Conservation (phyloP, 2,797 vertebrate genomes). For the Bovichtus variegatus region DNA sequence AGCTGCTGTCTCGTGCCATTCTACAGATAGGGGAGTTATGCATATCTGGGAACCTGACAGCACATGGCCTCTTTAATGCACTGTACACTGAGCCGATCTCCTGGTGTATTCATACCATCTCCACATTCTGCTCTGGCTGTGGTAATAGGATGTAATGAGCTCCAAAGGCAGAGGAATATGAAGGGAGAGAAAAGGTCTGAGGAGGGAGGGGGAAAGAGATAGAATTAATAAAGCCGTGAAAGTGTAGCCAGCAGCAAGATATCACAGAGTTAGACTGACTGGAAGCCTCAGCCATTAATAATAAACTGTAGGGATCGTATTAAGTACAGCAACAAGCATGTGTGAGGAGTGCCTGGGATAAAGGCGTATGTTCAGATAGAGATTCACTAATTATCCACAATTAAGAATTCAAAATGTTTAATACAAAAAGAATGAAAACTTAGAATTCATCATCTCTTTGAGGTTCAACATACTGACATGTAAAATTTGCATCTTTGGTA, state of each 20-base stretch:
- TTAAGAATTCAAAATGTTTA: neutral
- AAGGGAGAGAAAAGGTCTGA: constrained; percentile 10
- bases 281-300: constrained; percentile 40
- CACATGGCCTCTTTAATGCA: constrained; percentile 15
- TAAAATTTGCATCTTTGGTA: neutral
- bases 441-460: neutral
- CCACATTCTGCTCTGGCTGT: constrained; percentile 20
- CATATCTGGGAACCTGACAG: constrained; percentile 18
- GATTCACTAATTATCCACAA: constrained; percentile 1
- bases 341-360: neutral
- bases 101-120: constrained; percentile 32
- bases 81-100: neutral
- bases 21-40: constrained; percentile 15
- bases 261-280: constrained; percentile 33
- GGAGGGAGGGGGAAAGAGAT: constrained; percentile 4
- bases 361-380: neutral
- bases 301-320: constrained; percentile 18
- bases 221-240: constrained; percentile 51
- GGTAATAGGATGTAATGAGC: constrained; percentile 58
- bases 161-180: constrained; percentile 31
- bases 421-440: neutral
- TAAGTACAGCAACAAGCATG: constrained; percentile 21
- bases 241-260: constrained; percentile 42
- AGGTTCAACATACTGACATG: neutral
- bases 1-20: constrained; percentile 5